Evolutionary conservation across 2,888 invertebrate genomes (phyloP).

Genomic region (Nephrotoma guestfalica): DNA sequence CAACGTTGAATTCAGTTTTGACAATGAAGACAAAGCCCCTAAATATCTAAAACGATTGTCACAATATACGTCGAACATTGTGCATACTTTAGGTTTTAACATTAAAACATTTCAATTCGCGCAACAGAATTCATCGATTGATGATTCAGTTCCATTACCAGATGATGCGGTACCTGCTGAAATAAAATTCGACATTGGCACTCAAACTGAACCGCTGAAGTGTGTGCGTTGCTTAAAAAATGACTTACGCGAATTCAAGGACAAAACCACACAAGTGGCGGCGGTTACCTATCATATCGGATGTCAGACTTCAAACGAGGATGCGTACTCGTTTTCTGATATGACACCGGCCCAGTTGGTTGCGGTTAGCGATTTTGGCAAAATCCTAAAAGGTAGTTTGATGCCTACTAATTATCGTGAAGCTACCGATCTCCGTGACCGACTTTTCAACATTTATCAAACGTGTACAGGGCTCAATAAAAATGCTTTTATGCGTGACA

Average conservation of each 20-base stretch:
- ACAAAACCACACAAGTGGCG: neutral
- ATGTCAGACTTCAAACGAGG: neutral
- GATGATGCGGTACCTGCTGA: neutral
- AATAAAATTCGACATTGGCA: neutral
- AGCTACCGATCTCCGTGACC: neutral
- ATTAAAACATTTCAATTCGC: neutral
- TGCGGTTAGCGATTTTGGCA: constrained; percentile 6
- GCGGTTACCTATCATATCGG: neutral
- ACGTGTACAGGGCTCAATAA: neutral
- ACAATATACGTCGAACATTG: neutral
- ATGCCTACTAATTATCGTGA: neutral
- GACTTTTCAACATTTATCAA: neutral
- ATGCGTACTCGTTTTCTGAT: neutral
- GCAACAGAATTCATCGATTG: neutral
- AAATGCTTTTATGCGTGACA: neutral
- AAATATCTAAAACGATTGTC: neutral
- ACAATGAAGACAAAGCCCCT: neutral
- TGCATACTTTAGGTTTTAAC: neutral
- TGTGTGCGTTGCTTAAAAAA: neutral
- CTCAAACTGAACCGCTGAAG: neutral
- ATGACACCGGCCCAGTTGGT: constrained; percentile 8
- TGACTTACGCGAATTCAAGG: neutral
- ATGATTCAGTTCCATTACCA: neutral
- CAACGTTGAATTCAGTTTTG: neutral
- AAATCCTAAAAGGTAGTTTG: neutral